These are phyloP conservation scores for Anoplophora glabripennis DNA, from an alignment of 1,140 invertebrate species.

Conservation along the genomic window DNA sequence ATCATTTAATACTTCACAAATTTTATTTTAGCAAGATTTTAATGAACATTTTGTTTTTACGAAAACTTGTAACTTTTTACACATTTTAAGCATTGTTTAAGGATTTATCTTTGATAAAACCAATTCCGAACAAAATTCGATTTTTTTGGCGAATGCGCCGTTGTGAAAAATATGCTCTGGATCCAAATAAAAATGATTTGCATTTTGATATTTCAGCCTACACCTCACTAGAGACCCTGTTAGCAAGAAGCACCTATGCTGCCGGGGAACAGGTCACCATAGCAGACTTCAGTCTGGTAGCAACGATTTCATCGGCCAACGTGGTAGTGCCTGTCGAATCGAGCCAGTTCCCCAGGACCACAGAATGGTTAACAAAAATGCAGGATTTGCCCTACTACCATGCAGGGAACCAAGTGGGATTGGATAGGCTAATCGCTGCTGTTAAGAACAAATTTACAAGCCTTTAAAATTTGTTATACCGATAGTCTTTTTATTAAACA, in stretches of 20 bases:
- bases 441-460: slow-evolving; percentile 11
- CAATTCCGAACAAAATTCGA: not conserved
- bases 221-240: slow-evolving; percentile 23
- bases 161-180: not conserved
- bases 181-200: not conserved
- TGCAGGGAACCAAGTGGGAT: slow-evolving; percentile 24
- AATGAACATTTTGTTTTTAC: too few relatives aligned
- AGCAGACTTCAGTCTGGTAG: slow-evolving; percentile 50
- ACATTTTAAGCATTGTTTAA: too few relatives aligned
- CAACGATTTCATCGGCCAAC: slow-evolving; percentile 42
- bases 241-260: slow-evolving; percentile 23
- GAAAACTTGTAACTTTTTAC: too few relatives aligned
- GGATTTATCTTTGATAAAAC: not conserved
- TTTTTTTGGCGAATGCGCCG: too few relatives aligned
- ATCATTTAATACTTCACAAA: too few relatives aligned
- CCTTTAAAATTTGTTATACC: too few relatives aligned
- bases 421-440: slow-evolving; percentile 20
- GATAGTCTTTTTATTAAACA: too few relatives aligned
- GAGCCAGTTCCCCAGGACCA: slow-evolving; percentile 33
- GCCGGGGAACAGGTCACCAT: slow-evolving; percentile 52
- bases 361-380: slow-evolving; percentile 32
- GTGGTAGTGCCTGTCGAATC: slow-evolving; percentile 37
- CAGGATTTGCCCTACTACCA: slow-evolving; percentile 33
- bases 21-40: too few relatives aligned
- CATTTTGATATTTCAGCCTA: slow-evolving; percentile 19